Evolutionary conservation across 53 echinoderm and acorn worm genomes (phyloP), one percentile per base, ranked within the genome.

Genomic region (Luidia sarsii): DNA sequence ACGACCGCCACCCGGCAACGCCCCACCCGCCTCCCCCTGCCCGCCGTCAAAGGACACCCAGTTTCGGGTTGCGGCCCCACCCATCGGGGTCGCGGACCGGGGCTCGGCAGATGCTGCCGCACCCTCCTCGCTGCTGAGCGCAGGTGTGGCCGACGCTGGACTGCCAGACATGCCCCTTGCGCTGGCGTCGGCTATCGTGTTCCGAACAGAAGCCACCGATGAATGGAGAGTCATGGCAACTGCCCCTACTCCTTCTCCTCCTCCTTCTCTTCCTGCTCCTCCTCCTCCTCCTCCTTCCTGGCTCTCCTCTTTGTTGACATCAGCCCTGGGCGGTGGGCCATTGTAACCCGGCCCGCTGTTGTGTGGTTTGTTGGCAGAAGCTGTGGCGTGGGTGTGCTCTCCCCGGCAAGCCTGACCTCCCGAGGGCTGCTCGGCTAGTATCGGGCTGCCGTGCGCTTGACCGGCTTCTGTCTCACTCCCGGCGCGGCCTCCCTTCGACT

Each of bases 1-100:
- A 15, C 38, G 37, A 55, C 16, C 39, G 39, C 24, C 22, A 54
- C 38, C 13, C 24, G 55, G 6, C 37, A 38, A 35, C 25, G 72
- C 1, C 25, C 38, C 36, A 34, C 22, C 65, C 8, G 34, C 65
- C 65, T 41, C 63, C 41, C n/a, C n/a, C n/a, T n/a, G n/a, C n/a
- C n/a, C n/a, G n/a, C n/a, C n/a, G 30, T 72, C 72, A 39, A 72
- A 72, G 35, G 72, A 72, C 7, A 72, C 72, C 72, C 72, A 72
- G 36, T 71, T 55, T 20, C 24, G 48, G 72, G 72, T 55, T 55
- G 72, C 72, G 14, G 72, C 54, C 39, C 38, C 56, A 34, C 72
- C 56, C 72, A 55, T 56, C 16, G 63, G 36, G 29, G 63, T 35
- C 35, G 38, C 50, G 41, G 70, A n/a, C 19, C 20, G 69, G 16